Conservation (phyloP, 2,113 vertebrate genomes). For the Ursus arctos region DNA sequence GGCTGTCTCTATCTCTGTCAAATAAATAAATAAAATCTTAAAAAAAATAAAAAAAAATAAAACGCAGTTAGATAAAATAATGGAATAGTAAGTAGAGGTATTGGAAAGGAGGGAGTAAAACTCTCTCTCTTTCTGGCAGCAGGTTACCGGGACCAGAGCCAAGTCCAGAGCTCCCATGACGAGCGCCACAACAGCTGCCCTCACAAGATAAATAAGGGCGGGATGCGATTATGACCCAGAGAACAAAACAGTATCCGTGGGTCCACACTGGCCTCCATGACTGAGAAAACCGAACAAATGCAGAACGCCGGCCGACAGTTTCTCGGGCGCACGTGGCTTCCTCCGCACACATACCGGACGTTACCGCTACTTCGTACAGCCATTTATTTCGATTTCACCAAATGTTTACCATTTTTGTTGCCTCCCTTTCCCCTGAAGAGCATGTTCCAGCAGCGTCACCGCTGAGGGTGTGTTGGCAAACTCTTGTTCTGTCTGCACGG, state of each 20-base stretch:
- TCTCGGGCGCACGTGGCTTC: not conserved
- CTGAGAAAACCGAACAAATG: not conserved
- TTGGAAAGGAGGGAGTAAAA: not conserved
- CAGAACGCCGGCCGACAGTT: accelerated
- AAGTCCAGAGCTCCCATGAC: not conserved
- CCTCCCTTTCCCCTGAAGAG: not conserved
- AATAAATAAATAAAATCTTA: too few relatives aligned
- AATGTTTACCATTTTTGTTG: not conserved
- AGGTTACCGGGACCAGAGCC: not conserved
- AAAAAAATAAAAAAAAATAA: too few relatives aligned
- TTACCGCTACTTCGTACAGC: not conserved
- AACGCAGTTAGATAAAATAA: too few relatives aligned
- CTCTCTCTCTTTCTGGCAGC: not conserved
- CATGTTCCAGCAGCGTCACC: not conserved
- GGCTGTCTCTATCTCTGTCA: too few relatives aligned
- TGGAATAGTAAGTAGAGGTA: not conserved
- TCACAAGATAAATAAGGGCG: not conserved
- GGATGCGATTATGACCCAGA: not conserved
- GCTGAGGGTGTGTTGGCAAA: too few relatives aligned
- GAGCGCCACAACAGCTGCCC: too few relatives aligned
- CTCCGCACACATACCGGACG: accelerated
- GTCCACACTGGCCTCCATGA: not conserved
- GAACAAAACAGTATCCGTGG: not conserved
- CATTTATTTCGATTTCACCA: not conserved
- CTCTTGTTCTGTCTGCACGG: not conserved